Evolutionary conservation across 2,888 invertebrate species (phyloP).

Genomic region (Ditula angustiorana): DNA sequence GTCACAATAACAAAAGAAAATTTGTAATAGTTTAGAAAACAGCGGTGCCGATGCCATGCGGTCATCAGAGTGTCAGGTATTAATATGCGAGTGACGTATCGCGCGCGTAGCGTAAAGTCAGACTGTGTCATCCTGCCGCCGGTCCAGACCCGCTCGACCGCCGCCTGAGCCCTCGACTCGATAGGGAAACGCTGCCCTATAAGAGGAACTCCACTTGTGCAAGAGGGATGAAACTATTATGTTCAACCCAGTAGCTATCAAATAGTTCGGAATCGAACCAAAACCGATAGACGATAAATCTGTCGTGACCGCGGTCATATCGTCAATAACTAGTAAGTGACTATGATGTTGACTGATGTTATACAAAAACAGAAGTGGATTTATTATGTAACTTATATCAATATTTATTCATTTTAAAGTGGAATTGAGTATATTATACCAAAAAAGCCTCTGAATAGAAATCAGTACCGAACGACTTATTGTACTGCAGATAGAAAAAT

Average conservation of each 20-base stretch:
- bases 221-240: conserved; percentile 39
- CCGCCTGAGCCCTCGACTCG: conserved; percentile 34
- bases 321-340: conserved; percentile 35
- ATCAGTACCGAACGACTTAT: too few species aligned
- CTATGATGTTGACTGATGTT: conserved; percentile 22
- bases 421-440: too few species aligned
- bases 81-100: conserved; percentile 14
- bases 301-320: conserved; percentile 35
- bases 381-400: conserved; percentile 16
- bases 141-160: conserved; percentile 24
- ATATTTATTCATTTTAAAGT: too few species aligned
- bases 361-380: conserved; percentile 10
- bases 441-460: too few species aligned
- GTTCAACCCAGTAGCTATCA: conserved; percentile 36
- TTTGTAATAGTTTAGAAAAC: background rate
- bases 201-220: conserved; percentile 32
- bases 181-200: conserved; percentile 36
- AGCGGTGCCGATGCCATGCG: background rate
- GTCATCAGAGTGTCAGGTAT: background rate
- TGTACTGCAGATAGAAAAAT: too few species aligned
- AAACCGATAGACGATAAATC: conserved; percentile 33
- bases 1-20: conserved; percentile 11
- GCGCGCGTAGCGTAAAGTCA: conserved; percentile 15
- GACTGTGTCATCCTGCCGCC: conserved; percentile 25
- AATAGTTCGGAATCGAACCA: conserved; percentile 35